Evolutionary conservation across 2,888 invertebrate species (phyloP), one percentile per base, ranked within the genome.

Genomic region (Ectobius pallidus): DNA sequence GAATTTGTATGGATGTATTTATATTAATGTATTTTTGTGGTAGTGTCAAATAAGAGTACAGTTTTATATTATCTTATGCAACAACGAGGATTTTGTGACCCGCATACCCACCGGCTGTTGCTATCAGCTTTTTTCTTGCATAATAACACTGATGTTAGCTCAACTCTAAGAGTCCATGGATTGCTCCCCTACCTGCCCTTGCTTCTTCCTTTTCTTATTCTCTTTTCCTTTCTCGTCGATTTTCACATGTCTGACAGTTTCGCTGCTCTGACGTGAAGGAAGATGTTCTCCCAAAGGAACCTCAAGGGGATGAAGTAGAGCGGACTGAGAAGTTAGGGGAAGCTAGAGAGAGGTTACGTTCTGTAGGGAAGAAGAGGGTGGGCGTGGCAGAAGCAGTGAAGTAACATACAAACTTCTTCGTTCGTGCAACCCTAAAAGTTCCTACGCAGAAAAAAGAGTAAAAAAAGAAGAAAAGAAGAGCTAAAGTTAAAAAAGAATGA

Each of bases 281-380:
- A 65, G 65, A 65, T 22, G 16, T 27, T 65, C 65, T 65, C 65
- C 65, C 65, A 65, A 25, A 65, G 65, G 65, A 65, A 65, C 65
- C 65, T 27, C 65, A 44, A 22, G 46, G 46, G 46, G 65, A 65
- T 46, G 46, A 27, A 34, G 34, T 11, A 34, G 11, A 34, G 34
- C 6, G 34, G 11, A 58, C 58, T 58, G 30, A 16, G 30, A 58
- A 58, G 58, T 58, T 58, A 58, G 58, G 58, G 58, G 58, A 52
- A 52, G 52, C 25, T 22, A 52, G 52, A 20, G 58, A 58, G 65
- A 44, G 42, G 55, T 49, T 49, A 34, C 14, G 34, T 4, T 22
- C 25, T 52, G 52, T 22, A 22, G 52, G 25, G 52, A 52, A 52
- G 25, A 52, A 30, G 16, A 32, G 39, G 18, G 46, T 46, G 65